A percentile compares a stretch with the other conserved stretches of the same genome.
Conservation (phyloP, 1,140 invertebrate species). For the Ridgeia piscesae region DNA sequence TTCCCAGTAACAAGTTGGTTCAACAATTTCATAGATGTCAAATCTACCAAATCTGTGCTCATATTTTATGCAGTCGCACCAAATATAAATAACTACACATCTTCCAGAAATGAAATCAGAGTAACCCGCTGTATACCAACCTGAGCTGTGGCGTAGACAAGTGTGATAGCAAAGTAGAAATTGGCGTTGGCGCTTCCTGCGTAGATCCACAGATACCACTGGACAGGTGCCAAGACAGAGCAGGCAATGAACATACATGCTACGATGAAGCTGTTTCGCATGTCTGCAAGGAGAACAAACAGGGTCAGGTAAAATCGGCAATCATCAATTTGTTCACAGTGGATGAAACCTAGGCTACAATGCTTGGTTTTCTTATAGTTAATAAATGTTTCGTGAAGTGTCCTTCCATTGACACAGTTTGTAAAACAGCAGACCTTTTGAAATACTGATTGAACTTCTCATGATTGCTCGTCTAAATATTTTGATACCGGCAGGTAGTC, state of each 20-base stretch:
- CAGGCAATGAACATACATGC: slow-evolving; percentile 85
- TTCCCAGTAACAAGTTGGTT: too few species aligned
- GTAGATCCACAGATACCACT: slow-evolving; percentile 98
- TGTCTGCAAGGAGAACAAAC: slow-evolving; percentile 48
- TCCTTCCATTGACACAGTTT: too few species aligned
- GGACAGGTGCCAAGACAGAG: slow-evolving; percentile 85
- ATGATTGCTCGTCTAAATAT: too few species aligned
- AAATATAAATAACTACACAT: background rate
- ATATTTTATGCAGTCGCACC: background rate
- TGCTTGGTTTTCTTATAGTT: background rate
- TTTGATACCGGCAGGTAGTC: too few species aligned
- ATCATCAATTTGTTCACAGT: background rate
- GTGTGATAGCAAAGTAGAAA: slow-evolving; percentile 97
- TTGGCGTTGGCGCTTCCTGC: slow-evolving; percentile 98
- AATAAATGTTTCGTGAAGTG: too few species aligned
- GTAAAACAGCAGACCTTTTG: too few species aligned
- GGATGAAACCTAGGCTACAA: background rate
- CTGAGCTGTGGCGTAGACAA: slow-evolving; percentile 89
- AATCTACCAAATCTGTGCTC: background rate
- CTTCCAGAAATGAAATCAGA: background rate
- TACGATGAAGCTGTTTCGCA: slow-evolving; percentile 88
- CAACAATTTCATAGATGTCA: background rate
- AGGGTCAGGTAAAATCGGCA: background rate
- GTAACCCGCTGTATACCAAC: slow-evolving; percentile 45
- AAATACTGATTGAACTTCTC: too few species aligned